These are phyloP conservation scores for Apoda limacodes DNA, from an alignment of 2,888 invertebrate species.

Conservation along the genomic window DNA sequence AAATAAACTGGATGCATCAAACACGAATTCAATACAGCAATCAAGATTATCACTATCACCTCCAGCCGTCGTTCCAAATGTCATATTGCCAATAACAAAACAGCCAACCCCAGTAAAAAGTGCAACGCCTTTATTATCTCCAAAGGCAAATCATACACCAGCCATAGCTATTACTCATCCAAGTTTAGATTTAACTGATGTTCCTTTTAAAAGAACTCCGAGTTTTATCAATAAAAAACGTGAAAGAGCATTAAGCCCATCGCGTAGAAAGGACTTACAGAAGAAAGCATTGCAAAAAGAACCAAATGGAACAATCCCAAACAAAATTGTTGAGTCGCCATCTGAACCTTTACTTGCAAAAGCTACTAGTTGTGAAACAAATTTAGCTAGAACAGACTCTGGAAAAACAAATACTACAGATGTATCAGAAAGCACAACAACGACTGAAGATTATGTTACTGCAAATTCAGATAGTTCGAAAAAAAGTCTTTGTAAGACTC, in stretches of 20 bases:
- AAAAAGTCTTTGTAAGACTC: constrained; percentile 64
- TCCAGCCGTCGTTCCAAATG: constrained; percentile 57
- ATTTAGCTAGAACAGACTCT: constrained; percentile 77
- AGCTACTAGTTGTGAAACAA: constrained; percentile 48
- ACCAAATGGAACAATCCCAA: constrained; percentile 51
- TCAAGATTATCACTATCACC: constrained; percentile 53
- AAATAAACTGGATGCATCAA: constrained; percentile 57
- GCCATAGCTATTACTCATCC: constrained; percentile 72
- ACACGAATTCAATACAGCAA: constrained; percentile 39
- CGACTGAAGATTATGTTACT: constrained; percentile 88
- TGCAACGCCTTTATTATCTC: constrained; percentile 34
- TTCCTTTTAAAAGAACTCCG: constrained; percentile 58
- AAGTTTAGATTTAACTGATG: constrained; percentile 58
- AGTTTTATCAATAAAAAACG: constrained; percentile 64
- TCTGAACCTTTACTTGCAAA: constrained; percentile 42
- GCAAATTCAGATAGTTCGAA: constrained; percentile 84
- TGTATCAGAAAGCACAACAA: constrained; percentile 88
- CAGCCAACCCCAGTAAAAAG: constrained; percentile 54
- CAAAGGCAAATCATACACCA: constrained; percentile 55
- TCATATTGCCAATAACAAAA: constrained; percentile 55
- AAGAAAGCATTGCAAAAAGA: constrained; percentile 50
- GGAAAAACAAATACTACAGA: constrained; percentile 80
- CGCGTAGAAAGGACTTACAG: constrained; percentile 58
- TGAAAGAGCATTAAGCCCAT: constrained; percentile 63
- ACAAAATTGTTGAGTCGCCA: constrained; percentile 48